Conservation (phyloP, 1,140 invertebrate genomes). For the Pemphigus obesinymphae region DNA sequence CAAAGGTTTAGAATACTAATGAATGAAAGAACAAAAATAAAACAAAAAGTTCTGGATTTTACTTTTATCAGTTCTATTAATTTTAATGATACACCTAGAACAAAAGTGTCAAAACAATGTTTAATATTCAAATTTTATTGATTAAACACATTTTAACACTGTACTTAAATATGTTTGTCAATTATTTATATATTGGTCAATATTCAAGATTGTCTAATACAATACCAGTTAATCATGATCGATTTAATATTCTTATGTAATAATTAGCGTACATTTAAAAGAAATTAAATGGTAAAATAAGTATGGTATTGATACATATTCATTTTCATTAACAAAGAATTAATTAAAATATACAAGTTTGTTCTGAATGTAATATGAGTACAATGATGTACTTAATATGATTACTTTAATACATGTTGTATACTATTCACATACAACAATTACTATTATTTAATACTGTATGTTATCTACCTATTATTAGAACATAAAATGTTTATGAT, state of each 20-base stretch:
- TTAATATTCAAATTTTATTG: not conserved
- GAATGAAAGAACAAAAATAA: too few species aligned
- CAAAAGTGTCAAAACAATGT: not conserved
- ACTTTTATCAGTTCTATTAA: not conserved
- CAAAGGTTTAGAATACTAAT: too few species aligned
- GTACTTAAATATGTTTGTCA: not conserved
- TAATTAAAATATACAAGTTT: not conserved
- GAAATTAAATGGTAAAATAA: not conserved
- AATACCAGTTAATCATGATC: not conserved
- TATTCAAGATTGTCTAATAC: not conserved
- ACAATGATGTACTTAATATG: not conserved
- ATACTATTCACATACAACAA: not conserved
- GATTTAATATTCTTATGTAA: not conserved
- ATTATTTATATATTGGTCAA: not conserved
- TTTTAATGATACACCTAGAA: not conserved
- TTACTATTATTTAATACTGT: not conserved
- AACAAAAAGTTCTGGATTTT: too few species aligned
- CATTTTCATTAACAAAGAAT: not conserved
- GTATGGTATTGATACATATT: not conserved
- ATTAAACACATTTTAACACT: not conserved
- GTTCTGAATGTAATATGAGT: not conserved
- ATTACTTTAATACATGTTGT: not conserved
- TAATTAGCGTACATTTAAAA: not conserved
- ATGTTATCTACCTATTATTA: not conserved
- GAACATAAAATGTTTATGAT: too few species aligned